Evolutionary conservation across 2,888 invertebrate species (phyloP), one percentile per base, ranked within the genome.

Genomic region (Temnothorax ravouxi): DNA sequence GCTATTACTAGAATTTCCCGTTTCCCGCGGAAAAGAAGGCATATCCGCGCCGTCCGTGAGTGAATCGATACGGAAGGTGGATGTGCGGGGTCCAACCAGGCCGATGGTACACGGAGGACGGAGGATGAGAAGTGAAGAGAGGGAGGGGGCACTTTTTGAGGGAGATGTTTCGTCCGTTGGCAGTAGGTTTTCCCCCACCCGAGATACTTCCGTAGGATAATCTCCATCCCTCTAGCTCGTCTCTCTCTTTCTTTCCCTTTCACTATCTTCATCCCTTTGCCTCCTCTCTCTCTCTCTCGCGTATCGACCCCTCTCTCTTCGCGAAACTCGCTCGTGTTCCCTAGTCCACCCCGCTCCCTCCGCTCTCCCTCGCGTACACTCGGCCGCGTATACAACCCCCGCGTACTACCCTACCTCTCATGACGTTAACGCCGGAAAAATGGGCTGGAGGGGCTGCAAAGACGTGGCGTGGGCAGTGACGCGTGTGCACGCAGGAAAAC

Each of bases 401-500:
- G 88, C 86, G 81, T 34, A 34, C 86, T 81, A 76, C 77, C 56
- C 62, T 77, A 34, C 86, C 82, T 84, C 89, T 90, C 91, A 92
- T 91, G 91, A 92, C 92, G 92, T 91, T 93, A 93, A 92, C 91
- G 92, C 91, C 92, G 91, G 91, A 90, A 89, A 90, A 91, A 90
- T 88, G 88, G 90, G 89, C 89, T 88, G 88, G 88, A 90, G 88
- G 86, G 91, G 86, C 85, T 84, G 88, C 87, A 80, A 88, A 88
- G 87, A 90, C 87, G 92, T 91, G 93, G 93, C 92, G 93, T 91
- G 92, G 92, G 88, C 94, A 94, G 93, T 94, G 94, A 94, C 94
- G 94, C 94, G 94, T 94, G 93, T 93, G 94, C 93, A 94, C 94
- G 93, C 93, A 93, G 94, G 92, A 94, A 94, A 94, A 94, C 94